These are phyloP conservation scores for Salvelinus namaycush DNA, from an alignment of 2,113 vertebrate genomes.

Conservation along the genomic window DNA sequence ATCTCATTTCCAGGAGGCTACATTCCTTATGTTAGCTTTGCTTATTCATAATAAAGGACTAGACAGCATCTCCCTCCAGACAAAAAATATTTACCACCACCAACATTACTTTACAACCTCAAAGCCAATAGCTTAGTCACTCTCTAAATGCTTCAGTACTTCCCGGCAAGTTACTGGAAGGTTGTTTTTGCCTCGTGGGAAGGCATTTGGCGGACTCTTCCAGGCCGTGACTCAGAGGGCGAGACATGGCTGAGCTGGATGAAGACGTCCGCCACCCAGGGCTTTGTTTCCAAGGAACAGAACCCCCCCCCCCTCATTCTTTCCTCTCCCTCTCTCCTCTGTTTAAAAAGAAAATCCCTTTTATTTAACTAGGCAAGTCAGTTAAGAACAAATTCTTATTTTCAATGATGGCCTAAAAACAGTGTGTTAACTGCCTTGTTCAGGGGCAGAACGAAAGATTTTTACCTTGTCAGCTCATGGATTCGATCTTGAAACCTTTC, in stretches of 20 bases:
- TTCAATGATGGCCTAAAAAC: too few relatives aligned
- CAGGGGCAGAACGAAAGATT: too few relatives aligned
- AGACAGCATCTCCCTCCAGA: conserved; percentile 2
- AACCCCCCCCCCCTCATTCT: conserved; percentile 1
- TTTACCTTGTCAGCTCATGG: too few relatives aligned
- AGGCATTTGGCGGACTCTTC: conserved; percentile 15
- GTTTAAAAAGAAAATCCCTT: background rate
- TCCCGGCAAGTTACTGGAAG: conserved; percentile 27
- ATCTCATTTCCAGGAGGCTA: background rate
- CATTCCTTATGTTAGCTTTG: background rate
- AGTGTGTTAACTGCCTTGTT: too few relatives aligned
- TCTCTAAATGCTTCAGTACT: conserved; percentile 29
- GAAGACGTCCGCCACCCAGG: conserved; percentile 36
- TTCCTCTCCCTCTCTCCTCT: conserved; percentile 16
- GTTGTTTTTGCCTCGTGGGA: conserved; percentile 40
- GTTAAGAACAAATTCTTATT: too few relatives aligned
- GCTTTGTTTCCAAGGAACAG: conserved; percentile 35
- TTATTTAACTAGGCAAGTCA: too few relatives aligned
- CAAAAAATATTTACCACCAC: conserved; percentile 5
- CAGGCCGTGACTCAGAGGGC: conserved; percentile 54
- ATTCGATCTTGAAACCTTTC: too few relatives aligned
- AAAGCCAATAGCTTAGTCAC: conserved; percentile 42
- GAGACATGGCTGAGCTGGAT: conserved; percentile 44
- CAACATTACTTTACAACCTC: conserved; percentile 15
- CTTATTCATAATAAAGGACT: background rate